Percentiles rank a stretch among this genome's conserved stretches.
Conservation (phyloP, 2,113 vertebrate species). For the Chelonoidis abingdonii region DNA sequence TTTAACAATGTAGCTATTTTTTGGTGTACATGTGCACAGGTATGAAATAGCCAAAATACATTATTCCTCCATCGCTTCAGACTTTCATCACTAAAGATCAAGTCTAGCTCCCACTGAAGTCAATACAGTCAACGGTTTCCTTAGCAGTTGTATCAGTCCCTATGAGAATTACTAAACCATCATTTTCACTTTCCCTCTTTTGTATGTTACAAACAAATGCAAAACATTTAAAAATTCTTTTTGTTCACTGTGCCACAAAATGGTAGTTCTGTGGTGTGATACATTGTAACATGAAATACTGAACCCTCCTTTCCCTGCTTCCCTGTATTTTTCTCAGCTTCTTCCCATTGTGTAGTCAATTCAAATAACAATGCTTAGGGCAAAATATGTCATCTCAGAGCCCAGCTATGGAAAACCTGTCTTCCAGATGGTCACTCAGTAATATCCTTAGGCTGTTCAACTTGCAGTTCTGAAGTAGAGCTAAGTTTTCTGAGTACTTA, state of each 20-base stretch:
- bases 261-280: not conserved
- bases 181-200: not conserved
- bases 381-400: conserved; percentile 25
- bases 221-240: not conserved
- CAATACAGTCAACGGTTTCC: not conserved
- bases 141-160: not conserved
- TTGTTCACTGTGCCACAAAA: not conserved
- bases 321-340: not conserved
- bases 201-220: not conserved
- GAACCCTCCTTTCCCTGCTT: not conserved
- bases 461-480: not conserved
- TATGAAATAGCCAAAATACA: not conserved
- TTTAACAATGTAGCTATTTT: not conserved
- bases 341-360: conserved; percentile 33
- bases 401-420: conserved; percentile 44
- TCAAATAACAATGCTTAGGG: conserved; percentile 1
- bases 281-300: not conserved
- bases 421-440: conserved; percentile 48
- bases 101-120: not conserved
- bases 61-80: not conserved
- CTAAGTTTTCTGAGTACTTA: conserved; percentile 20
- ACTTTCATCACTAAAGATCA: not conserved
- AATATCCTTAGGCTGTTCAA: conserved; percentile 16
- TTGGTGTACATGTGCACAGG: not conserved
- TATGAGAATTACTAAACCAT: not conserved